These are phyloP conservation scores for Zosterops pallidus DNA, from an alignment of 2,113 vertebrate species.

Conservation along the genomic window DNA sequence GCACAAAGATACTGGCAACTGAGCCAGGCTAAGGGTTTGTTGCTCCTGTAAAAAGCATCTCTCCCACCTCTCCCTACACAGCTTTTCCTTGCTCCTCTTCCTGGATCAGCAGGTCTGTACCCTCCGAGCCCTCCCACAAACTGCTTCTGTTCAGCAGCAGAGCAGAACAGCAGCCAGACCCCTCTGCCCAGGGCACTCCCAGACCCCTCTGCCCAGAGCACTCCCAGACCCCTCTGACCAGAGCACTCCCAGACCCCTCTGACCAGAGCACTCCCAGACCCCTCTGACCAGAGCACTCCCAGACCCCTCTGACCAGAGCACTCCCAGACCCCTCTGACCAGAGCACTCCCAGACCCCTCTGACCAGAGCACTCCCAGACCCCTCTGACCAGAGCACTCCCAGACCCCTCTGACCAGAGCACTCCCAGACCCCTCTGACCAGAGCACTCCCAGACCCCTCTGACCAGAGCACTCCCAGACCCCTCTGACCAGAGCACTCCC, in stretches of 20 bases:
- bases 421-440: neutral
- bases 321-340: neutral
- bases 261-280: neutral
- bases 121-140: neutral
- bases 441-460: too few relatives aligned
- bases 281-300: too few relatives aligned
- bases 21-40: neutral
- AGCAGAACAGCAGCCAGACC: neutral
- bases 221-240: too few relatives aligned
- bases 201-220: too few relatives aligned
- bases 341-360: neutral
- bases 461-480: neutral
- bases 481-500: neutral
- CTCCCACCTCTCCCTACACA: neutral
- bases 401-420: fast-evolving
- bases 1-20: neutral
- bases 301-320: too few relatives aligned
- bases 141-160: neutral
- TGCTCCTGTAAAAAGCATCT: neutral
- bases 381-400: neutral
- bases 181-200: neutral
- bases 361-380: too few relatives aligned
- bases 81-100: neutral
- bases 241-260: neutral
- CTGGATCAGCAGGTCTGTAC: neutral